A percentile compares a stretch with the other conserved stretches of the same genome.
Conservation (phyloP, 2,888 invertebrate species). For the Balanococcus diminutus region DNA sequence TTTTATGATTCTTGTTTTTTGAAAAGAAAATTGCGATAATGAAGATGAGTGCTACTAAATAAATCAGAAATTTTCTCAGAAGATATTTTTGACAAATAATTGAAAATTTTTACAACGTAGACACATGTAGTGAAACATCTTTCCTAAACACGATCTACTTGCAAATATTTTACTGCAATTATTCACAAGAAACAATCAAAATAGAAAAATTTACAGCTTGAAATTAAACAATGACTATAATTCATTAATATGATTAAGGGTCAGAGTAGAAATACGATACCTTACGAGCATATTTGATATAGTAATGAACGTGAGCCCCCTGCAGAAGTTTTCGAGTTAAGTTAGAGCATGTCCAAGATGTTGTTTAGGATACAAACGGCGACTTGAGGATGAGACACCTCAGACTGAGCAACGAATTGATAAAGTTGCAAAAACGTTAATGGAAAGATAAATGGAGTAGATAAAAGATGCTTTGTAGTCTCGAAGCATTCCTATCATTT, state of each 20-base stretch:
- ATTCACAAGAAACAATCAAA: background rate
- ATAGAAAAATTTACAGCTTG: background rate
- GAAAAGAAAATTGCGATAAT: too few species aligned
- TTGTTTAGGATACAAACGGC: constrained; percentile 46
- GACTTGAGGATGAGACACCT: constrained; percentile 37
- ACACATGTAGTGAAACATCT: too few species aligned
- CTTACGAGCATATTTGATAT: background rate
- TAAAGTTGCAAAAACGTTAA: constrained; percentile 55
- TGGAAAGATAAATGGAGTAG: constrained; percentile 55
- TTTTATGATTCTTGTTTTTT: too few species aligned
- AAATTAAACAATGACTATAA: background rate
- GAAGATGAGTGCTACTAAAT: too few species aligned
- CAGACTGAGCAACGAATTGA: constrained; percentile 42
- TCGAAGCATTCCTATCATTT: constrained; percentile 47
- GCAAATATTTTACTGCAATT: background rate
- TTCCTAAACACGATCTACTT: too few species aligned
- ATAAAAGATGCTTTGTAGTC: constrained; percentile 50
- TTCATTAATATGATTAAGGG: background rate
- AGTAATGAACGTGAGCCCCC: constrained; percentile 30
- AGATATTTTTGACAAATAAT: too few species aligned
- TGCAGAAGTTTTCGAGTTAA: constrained; percentile 8
- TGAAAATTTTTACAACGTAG: too few species aligned
- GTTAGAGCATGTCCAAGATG: constrained; percentile 49
- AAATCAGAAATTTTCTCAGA: too few species aligned
- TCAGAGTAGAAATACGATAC: background rate